phyloP scores from a whole-genome alignment of 2,797 vertebrate genomes.

The Gallinago nigripennis region DNA sequence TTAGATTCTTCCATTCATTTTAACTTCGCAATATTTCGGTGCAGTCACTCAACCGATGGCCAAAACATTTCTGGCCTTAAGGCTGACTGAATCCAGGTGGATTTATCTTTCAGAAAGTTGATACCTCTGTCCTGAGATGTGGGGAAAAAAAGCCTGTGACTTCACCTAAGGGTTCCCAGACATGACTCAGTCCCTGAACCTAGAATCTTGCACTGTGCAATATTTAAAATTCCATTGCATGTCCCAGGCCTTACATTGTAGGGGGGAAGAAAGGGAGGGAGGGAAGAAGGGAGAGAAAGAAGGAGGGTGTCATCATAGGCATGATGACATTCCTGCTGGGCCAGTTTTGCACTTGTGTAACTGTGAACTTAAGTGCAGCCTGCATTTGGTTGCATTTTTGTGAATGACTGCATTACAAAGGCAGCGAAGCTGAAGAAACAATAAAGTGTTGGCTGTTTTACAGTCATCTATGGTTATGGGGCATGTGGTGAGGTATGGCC shows the following conservation, averaged over 20 bases:
- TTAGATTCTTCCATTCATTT: constrained; percentile 39
- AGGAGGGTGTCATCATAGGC: background rate
- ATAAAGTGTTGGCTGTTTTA: background rate
- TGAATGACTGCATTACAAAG: background rate
- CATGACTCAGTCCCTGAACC: background rate
- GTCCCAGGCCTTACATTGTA: background rate
- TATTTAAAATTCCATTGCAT: background rate
- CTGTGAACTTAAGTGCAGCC: background rate
- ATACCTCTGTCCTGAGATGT: background rate
- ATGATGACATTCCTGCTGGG: background rate
- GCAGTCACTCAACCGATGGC: background rate
- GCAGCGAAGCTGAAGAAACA: background rate
- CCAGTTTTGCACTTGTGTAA: background rate
- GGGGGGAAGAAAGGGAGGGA: background rate
- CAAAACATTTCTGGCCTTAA: background rate
- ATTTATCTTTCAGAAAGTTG: background rate
- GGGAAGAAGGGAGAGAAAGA: fast-evolving
- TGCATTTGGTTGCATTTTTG: background rate
- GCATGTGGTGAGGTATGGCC: background rate
- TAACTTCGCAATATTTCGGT: constrained; percentile 41
- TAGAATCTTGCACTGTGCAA: background rate
- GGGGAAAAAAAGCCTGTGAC: background rate
- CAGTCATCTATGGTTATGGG: background rate
- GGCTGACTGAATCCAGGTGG: background rate
- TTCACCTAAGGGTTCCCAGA: background rate